Percentiles rank a stretch among this genome's conserved stretches.
Evolutionary conservation across 1,140 invertebrate species (phyloP).

Genomic region (Ectropis grisescens): DNA sequence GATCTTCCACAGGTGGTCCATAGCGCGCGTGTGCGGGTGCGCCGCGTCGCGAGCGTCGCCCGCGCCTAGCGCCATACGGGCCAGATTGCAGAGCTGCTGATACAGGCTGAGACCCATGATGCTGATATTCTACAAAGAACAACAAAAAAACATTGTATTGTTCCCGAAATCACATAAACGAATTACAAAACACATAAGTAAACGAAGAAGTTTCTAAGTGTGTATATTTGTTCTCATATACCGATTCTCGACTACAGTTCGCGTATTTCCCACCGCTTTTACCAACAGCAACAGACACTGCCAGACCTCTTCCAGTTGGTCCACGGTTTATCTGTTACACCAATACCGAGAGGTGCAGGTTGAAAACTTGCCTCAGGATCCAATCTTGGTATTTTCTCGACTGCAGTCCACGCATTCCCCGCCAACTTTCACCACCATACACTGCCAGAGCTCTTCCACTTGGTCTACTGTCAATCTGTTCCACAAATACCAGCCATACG

Average conservation of each 20-base stretch:
- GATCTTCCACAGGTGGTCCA: slow-evolving; percentile 95
- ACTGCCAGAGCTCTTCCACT: slow-evolving; percentile 91
- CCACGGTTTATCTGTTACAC: no score
- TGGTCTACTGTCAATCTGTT: slow-evolving; percentile 89
- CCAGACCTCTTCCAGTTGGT: no score
- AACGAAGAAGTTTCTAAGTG: no score
- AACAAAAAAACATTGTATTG: slow-evolving; percentile 6
- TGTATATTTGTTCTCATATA: no score
- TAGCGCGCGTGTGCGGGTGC: slow-evolving; percentile 80
- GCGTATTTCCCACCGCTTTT: no score
- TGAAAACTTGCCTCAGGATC: no score
- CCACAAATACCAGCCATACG: no score
- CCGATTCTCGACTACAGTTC: no score
- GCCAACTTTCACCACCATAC: slow-evolving; percentile 81
- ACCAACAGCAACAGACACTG: no score
- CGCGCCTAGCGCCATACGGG: slow-evolving; percentile 76
- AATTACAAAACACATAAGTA: background rate
- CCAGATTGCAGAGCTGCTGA: slow-evolving; percentile 90
- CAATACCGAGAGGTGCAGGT: no score
- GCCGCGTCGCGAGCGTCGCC: slow-evolving; percentile 64
- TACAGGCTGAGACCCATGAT: slow-evolving; percentile 93
- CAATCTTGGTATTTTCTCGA: no score
- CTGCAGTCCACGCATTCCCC: slow-evolving; percentile 84
- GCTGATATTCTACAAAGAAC: slow-evolving; percentile 76
- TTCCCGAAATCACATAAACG: slow-evolving; percentile 3